Evolutionary conservation across 2,888 invertebrate genomes (phyloP).

Genomic region (Crepidodera aurea): DNA sequence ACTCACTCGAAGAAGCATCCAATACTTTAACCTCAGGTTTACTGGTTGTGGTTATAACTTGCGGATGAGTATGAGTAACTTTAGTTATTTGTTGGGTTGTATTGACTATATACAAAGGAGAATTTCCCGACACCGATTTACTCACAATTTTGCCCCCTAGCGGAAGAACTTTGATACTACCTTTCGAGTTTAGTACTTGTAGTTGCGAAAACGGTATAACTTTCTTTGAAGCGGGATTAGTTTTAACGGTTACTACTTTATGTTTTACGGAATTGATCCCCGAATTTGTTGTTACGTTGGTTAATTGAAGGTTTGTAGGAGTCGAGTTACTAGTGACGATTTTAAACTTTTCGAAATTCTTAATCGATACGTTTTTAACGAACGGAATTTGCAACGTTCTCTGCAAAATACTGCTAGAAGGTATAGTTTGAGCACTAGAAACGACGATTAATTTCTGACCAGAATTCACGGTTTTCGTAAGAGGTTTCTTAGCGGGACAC

Average conservation of each 20-base stretch:
- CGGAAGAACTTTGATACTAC: constrained; percentile 58
- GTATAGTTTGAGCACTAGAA: constrained; percentile 57
- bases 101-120: constrained; percentile 54
- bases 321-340: constrained; percentile 53
- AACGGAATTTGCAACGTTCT: constrained; percentile 58
- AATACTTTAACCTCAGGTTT: constrained; percentile 10
- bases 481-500: constrained; percentile 52
- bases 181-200: constrained; percentile 59
- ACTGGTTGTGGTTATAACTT: constrained; percentile 17
- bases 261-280: constrained; percentile 49
- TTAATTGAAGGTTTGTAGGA: constrained; percentile 39
- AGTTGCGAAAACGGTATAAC: constrained; percentile 58
- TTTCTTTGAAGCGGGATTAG: constrained; percentile 54
- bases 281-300: constrained; percentile 42
- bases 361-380: constrained; percentile 58
- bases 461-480: constrained; percentile 50
- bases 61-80: constrained; percentile 22
- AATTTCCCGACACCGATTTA: constrained; percentile 49
- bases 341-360: constrained; percentile 60
- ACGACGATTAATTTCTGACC: constrained; percentile 61
- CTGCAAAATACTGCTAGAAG: constrained; percentile 58
- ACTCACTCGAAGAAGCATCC: constrained; percentile 7
- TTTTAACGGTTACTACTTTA: constrained; percentile 58
- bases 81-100: constrained; percentile 40
- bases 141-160: constrained; percentile 56